These are phyloP conservation scores for Pseudachorutes palmiensis DNA, from an alignment of 1,140 invertebrate species.

Conservation along the genomic window DNA sequence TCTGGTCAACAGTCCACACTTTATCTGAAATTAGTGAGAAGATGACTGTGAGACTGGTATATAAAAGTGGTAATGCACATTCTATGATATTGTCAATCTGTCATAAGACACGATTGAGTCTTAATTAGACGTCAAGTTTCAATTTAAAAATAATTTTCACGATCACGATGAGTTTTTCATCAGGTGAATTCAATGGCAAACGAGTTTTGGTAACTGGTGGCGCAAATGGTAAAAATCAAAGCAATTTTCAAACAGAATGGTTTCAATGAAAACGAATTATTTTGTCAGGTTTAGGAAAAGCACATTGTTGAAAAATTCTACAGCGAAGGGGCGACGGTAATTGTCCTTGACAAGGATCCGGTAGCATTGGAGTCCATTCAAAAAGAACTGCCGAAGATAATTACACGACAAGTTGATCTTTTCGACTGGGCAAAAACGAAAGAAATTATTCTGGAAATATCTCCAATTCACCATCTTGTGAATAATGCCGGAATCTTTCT, in stretches of 20 bases:
- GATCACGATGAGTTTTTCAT: too few relatives aligned
- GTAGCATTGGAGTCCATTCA: conserved; percentile 16
- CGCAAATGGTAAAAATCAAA: not conserved
- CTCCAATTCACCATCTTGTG: conserved; percentile 19
- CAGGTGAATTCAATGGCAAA: conserved; percentile 13
- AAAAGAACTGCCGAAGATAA: conserved; percentile 24
- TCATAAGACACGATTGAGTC: too few relatives aligned
- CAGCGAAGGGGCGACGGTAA: conserved; percentile 17
- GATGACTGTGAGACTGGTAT: too few relatives aligned
- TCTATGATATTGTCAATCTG: too few relatives aligned
- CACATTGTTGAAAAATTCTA: conserved; percentile 18
- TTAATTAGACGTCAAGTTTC: too few relatives aligned
- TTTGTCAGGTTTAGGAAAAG: conserved; percentile 14
- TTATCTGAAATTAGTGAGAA: too few relatives aligned
- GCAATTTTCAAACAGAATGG: too few relatives aligned
- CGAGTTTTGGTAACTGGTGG: conserved; percentile 17
- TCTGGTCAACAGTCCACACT: too few relatives aligned
- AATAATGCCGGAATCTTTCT: conserved; percentile 24
- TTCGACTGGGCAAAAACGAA: conserved; percentile 15
- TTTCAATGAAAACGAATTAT: too few relatives aligned
- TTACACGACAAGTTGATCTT: conserved; percentile 6
- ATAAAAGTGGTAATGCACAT: too few relatives aligned
- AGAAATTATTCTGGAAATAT: conserved; percentile 12
- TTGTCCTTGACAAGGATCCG: conserved; percentile 15
- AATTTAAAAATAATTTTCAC: too few relatives aligned